Percentiles rank a stretch among this genome's conserved stretches.
These are phyloP conservation scores for Drosophila willistoni DNA, from an alignment of 1,140 invertebrate genomes.

Conservation along the genomic window DNA sequence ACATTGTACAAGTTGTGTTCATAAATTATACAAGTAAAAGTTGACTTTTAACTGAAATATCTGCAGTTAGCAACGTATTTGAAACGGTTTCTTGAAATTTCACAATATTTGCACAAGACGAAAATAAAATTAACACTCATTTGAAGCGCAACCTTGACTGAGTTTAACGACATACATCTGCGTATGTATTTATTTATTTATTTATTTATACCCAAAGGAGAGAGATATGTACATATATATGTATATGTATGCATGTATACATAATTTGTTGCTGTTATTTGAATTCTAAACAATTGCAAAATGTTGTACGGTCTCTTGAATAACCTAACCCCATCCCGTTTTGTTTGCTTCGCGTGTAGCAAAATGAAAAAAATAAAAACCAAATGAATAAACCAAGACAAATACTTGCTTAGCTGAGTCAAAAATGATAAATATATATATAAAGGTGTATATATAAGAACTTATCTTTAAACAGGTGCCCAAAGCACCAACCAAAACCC, in stretches of 20 bases:
- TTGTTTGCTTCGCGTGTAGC: conserved; percentile 50
- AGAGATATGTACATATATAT: conserved; percentile 23
- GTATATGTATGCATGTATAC: conserved; percentile 25
- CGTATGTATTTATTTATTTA: conserved; percentile 16
- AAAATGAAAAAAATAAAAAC: background rate
- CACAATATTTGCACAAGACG: conserved; percentile 13
- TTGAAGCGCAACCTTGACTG: conserved; percentile 47
- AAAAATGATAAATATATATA: conserved; percentile 19
- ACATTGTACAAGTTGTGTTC: background rate
- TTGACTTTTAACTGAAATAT: background rate
- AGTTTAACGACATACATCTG: conserved; percentile 51
- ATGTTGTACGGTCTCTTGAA: conserved; percentile 25
- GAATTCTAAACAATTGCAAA: conserved; percentile 48
- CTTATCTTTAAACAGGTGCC: conserved; percentile 64
- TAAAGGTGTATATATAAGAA: conserved; percentile 19
- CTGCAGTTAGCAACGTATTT: conserved; percentile 12
- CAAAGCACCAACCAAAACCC: background rate
- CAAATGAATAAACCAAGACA: conserved; percentile 14
- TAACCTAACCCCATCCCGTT: conserved; percentile 26
- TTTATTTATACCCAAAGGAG: conserved; percentile 26
- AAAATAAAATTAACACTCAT: conserved; percentile 21
- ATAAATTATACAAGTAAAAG: background rate
- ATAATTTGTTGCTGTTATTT: conserved; percentile 18
- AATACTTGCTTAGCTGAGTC: conserved; percentile 51
- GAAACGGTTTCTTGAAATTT: conserved; percentile 29